Conservation (phyloP, 1,140 invertebrate species). For the Drosophila kepulauana region DNA sequence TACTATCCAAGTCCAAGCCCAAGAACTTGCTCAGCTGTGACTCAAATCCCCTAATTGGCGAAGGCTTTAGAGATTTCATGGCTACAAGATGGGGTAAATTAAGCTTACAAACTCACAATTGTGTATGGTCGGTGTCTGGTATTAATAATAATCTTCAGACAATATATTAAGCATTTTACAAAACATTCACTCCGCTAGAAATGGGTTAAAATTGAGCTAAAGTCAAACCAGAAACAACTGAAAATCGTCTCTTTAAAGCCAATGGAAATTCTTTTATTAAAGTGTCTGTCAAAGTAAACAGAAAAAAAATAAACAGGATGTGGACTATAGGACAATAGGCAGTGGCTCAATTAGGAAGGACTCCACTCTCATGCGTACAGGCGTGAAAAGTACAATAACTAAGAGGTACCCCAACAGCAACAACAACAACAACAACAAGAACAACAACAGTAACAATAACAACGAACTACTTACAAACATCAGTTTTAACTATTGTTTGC, state of each 20-base stretch:
- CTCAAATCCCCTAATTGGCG: constrained; percentile 52
- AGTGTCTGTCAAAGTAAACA: constrained; percentile 32
- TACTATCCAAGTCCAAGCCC: constrained; percentile 22
- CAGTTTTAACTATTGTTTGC: constrained; percentile 83
- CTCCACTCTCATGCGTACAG: constrained; percentile 31
- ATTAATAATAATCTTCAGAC: constrained; percentile 7
- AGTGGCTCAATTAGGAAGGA: constrained; percentile 76
- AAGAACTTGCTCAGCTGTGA: constrained; percentile 61
- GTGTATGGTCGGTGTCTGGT: neutral
- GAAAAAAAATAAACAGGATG: constrained; percentile 19
- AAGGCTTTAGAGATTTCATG: constrained; percentile 55
- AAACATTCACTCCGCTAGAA: too few species aligned
- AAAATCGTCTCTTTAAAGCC: constrained; percentile 19
- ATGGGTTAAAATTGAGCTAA: too few species aligned
- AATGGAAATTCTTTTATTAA: constrained; percentile 37
- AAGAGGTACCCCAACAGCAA: constrained; percentile 36
- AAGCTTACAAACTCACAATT: neutral
- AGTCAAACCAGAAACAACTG: too few species aligned
- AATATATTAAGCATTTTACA: too few species aligned
- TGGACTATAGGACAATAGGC: constrained; percentile 29
- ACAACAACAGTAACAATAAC: constrained; percentile 25
- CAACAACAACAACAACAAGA: constrained; percentile 31
- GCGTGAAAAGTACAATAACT: constrained; percentile 51
- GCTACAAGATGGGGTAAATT: constrained; percentile 4
- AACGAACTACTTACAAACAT: constrained; percentile 74